Evolutionary conservation across 2,888 invertebrate genomes (phyloP), one percentile per base, ranked within the genome.

Genomic region (Panorpa germanica): DNA sequence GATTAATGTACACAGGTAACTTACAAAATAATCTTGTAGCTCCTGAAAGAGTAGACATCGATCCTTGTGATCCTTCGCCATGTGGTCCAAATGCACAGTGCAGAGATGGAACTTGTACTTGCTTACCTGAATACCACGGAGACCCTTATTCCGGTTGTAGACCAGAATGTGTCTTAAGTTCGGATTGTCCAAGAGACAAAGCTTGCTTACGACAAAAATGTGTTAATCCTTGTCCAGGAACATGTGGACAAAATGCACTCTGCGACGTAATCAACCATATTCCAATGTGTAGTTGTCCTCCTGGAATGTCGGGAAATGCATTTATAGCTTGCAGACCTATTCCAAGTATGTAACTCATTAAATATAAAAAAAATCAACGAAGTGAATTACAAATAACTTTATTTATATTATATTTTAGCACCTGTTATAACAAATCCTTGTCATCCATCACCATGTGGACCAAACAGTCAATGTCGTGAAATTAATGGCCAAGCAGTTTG

Each of bases 21-120:
- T n/a, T n/a, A n/a, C n/a, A n/a, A n/a, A n/a, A n/a, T n/a, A n/a
- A n/a, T n/a, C n/a, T 36, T 25, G 30, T 26, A 24, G 33, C 33
- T 28, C 24, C 40, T 43, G 55, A 48, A 53, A 58, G 46, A 31
- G 34, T 38, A 31, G 50, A 55, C 17, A 40, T 46, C 25, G 68
- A 74, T 48, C 64, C 66, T 12, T 75, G 75, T 42, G 61, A 64
- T 45, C 67, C 68, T 25, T 66, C 65, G 16, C 73, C 73, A 3
- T 74, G 74, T 49, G 69, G 82, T n/a, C 53, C 74, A 7, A 82
- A 82, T 48, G 63, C 83, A 3, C 56, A 65, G 41, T 81, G 81
- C 46, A 43, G 53, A 34, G 59, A 72, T 40, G 77, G 77, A 28
- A 50, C 65, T 35, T 81, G 81, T 43, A 65, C 63, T 14, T 85